Base-by-base conservation (phyloP, 1,140 invertebrate genomes). In the Oreohelix idahoensis region DNA sequence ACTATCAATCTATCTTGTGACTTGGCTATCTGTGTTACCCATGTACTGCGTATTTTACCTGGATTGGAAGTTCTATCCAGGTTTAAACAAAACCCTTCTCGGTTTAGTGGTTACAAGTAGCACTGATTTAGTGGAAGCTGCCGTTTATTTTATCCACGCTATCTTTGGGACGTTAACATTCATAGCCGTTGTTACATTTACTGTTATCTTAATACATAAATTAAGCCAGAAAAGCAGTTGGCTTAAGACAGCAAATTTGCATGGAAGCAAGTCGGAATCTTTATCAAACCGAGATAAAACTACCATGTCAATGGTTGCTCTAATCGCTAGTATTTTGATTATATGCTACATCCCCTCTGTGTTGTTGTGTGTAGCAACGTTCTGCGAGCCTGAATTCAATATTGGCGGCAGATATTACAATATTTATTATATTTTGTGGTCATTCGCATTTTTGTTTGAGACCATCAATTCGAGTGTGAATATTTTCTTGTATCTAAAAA, bases 401-500 rank as follows among this genome's bases (percentile, higher is more conserved):
- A 39, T 45, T 2, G 74, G 32, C 1, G 74, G 74, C 11, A 42
- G 23, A 32, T 49, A 76, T n/a, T n/a, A n/a, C n/a, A n/a, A n/a
- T n/a, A n/a, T n/a, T n/a, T n/a, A n/a, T n/a, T n/a, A n/a, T n/a
- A n/a, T n/a, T n/a, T n/a, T n/a, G n/a, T n/a, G n/a, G n/a, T n/a
- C n/a, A n/a, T n/a, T n/a, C n/a, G n/a, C n/a, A n/a, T n/a, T n/a
- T n/a, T n/a, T n/a, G n/a, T n/a, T n/a, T n/a, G n/a, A n/a, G n/a
- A n/a, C n/a, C n/a, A n/a, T n/a, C n/a, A n/a, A n/a, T n/a, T n/a
- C n/a, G n/a, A n/a, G n/a, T n/a, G n/a, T n/a, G n/a, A 10, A 76
- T 76, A 76, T 76, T 42, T 39, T 76, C 38, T 32, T 76, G 23
- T 76, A 76, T n/a, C n/a, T 35, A 36, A 73, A 73, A 42, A 73